These are phyloP conservation scores for Smithornis capensis DNA, from an alignment of 2,113 vertebrate species.

Conservation along the genomic window DNA sequence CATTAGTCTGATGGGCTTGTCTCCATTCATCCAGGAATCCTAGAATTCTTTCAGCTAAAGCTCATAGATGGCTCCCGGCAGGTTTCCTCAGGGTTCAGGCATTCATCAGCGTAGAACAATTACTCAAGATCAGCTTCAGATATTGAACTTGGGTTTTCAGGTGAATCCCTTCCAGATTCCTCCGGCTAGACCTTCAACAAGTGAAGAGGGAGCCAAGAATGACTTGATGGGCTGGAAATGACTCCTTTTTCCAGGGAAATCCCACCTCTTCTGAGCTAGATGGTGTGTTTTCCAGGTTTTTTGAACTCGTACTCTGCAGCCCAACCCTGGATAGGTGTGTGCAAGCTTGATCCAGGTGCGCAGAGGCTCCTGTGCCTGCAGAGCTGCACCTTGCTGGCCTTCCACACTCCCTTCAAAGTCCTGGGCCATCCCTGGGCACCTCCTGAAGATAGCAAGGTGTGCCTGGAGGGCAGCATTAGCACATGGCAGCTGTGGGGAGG, in stretches of 20 bases:
- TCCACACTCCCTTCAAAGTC: background rate
- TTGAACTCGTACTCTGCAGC: background rate
- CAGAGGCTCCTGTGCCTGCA: background rate
- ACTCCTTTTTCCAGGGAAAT: background rate
- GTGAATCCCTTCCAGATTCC: background rate
- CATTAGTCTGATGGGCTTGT: background rate
- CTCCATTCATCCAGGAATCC: background rate
- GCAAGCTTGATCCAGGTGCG: background rate
- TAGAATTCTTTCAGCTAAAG: background rate
- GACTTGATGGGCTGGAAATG: background rate
- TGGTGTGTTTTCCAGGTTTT: rapidly evolving
- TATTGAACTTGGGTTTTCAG: background rate
- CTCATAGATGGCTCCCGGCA: background rate
- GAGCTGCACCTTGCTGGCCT: background rate
- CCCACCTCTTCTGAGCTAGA: background rate
- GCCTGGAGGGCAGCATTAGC: slow-evolving; percentile 8
- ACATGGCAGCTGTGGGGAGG: background rate
- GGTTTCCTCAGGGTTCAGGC: background rate
- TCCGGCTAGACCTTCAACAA: background rate
- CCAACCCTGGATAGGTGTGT: background rate
- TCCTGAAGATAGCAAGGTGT: background rate
- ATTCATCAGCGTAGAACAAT: background rate
- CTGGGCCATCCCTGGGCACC: background rate
- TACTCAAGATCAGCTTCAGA: background rate
- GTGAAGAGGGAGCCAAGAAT: background rate